Evolutionary conservation across 2,113 vertebrate genomes (phyloP), one percentile per base, ranked within the genome.

Genomic region (Urocynchramus pylzowi): DNA sequence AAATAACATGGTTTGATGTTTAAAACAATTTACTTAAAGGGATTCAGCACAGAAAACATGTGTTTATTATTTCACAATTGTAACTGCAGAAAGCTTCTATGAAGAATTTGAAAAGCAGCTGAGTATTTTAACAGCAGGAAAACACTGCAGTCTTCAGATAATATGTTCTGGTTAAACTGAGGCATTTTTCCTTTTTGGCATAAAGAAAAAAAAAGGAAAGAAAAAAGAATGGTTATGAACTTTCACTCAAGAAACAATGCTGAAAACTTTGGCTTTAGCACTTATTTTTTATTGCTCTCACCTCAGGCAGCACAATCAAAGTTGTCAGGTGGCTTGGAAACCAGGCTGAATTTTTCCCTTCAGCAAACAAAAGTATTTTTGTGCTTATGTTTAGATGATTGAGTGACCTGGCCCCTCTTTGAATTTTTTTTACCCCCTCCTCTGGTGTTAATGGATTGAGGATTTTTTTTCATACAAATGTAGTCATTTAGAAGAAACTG

Each of bases 191-290:
- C 47, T 83, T 61, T 31, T 8, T 37, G 26, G 7, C 2, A 2
- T 37, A 21, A n/a, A 22, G 4, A 37, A 67, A 16, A 28, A 13
- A 1, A 4, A 3, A 15, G 4, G 7, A 1, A 3, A 9, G 20
- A 1, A 18, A 22, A 2, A 6, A 22, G 11, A 37, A 27, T 1
- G 33, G 13, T 59, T 76, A 13, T 14, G 84, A 89, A 47, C 2
- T 87, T 82, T 59, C 53, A 26, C 7, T 68, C 7, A n/a, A 56
- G 18, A 87, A 96, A 75, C 59, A 59, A 11, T 70, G 8, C 8
- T 50, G 19, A 67, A 74, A 77, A 84, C 31, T 33, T 37, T 65
- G 31, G 2, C 6, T 86, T 85, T 56, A 69, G 44, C 23, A 41
- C 6, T 75, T 81, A 17, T 1, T 24, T 16, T 44, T 69, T 67